These are phyloP conservation scores for Mimas tiliae DNA, from an alignment of 2,888 invertebrate species.

Conservation along the genomic window DNA sequence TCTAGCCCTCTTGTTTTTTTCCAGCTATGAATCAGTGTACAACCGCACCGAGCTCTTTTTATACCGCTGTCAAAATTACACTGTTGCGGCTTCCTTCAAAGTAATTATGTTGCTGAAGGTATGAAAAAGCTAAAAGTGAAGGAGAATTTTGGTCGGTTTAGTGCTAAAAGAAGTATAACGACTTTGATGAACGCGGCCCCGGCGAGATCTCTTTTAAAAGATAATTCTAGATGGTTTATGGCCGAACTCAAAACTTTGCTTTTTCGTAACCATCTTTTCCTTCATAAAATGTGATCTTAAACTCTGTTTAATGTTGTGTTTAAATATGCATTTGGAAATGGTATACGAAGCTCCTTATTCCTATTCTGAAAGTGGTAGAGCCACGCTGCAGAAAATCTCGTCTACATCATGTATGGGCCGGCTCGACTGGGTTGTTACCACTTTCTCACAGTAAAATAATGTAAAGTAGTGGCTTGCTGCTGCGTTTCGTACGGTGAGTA, in stretches of 20 bases:
- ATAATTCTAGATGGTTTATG: conserved; percentile 24
- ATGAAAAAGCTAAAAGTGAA: conserved; percentile 19
- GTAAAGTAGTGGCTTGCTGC: too few species aligned
- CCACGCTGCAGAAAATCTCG: too few species aligned
- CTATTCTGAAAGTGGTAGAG: too few species aligned
- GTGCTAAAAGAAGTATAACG: conserved; percentile 24
- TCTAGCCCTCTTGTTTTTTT: conserved; percentile 11
- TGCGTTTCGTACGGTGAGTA: too few species aligned
- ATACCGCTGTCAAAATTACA: conserved; percentile 18
- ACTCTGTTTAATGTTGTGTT: neutral
- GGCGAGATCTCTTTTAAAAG: conserved; percentile 20
- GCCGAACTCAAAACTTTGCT: conserved; percentile 16
- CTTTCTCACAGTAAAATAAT: too few species aligned
- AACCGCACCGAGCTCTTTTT: conserved; percentile 12
- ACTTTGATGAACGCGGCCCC: conserved; percentile 24
- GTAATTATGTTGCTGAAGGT: conserved; percentile 24
- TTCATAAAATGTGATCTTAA: conserved; percentile 20
- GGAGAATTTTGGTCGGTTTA: conserved; percentile 19
- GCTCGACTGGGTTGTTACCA: too few species aligned
- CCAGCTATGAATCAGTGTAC: neutral
- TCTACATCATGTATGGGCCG: too few species aligned
- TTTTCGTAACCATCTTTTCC: conserved; percentile 12
- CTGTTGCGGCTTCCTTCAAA: conserved; percentile 21
- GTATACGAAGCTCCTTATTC: neutral
- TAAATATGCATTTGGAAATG: conserved; percentile 15